phyloP scores from a whole-genome alignment of 2,888 invertebrate species.

The Tillus elongatus region DNA sequence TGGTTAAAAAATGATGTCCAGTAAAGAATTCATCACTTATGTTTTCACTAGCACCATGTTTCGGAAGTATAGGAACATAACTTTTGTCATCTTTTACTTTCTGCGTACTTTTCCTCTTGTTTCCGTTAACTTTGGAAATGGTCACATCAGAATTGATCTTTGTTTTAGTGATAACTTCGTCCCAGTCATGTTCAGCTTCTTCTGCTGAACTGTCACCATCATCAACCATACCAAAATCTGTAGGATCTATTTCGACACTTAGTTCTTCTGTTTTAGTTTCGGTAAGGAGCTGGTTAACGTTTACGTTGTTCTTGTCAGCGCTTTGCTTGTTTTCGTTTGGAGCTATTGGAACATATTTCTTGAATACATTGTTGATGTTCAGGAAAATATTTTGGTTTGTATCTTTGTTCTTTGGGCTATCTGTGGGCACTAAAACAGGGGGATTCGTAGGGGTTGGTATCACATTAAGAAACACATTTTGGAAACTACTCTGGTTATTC shows the following conservation, averaged over 20 bases:
- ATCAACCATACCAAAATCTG: slow-evolving; percentile 28
- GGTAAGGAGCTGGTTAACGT: slow-evolving; percentile 29
- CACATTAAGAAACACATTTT: slow-evolving; percentile 36
- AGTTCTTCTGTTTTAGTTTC: slow-evolving; percentile 36
- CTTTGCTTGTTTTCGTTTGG: slow-evolving; percentile 16
- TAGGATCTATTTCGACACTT: slow-evolving; percentile 38
- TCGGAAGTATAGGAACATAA: slow-evolving; percentile 25
- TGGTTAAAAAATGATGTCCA: slow-evolving; percentile 35
- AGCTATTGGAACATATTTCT: slow-evolving; percentile 30
- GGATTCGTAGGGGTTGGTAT: slow-evolving; percentile 26
- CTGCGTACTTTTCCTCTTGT: slow-evolving; percentile 21
- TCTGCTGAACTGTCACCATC: slow-evolving; percentile 19
- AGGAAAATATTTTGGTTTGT: slow-evolving; percentile 36
- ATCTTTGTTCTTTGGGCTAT: slow-evolving; percentile 26
- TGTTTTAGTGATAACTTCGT: slow-evolving; percentile 31
- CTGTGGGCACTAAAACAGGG: slow-evolving; percentile 13
- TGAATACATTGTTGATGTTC: slow-evolving; percentile 33
- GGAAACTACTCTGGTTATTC: slow-evolving; percentile 20
- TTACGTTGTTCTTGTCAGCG: slow-evolving; percentile 20
- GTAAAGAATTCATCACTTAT: slow-evolving; percentile 25
- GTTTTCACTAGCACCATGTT: slow-evolving; percentile 18
- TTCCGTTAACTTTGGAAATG: slow-evolving; percentile 16
- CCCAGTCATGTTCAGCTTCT: slow-evolving; percentile 30
- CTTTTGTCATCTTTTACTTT: slow-evolving; percentile 14
- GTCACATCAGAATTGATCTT: slow-evolving; percentile 26